A percentile compares a stretch with the other conserved stretches of the same genome.
Conservation (phyloP, 2,888 invertebrate species). For the Hypercompe scribonia region DNA sequence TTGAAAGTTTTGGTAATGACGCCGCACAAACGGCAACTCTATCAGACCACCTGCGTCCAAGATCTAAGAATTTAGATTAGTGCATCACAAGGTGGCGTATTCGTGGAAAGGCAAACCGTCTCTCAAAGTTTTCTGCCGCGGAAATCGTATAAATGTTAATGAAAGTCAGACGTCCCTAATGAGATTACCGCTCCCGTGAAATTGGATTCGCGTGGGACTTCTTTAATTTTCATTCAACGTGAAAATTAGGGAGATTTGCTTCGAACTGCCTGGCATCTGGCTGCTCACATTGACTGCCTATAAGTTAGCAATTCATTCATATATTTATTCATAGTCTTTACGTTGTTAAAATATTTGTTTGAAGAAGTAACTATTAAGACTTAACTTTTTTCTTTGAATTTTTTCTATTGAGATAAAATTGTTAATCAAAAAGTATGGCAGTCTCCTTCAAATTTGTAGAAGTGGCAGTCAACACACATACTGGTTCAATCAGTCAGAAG, state of each 20-base stretch:
- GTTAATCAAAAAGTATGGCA: not conserved
- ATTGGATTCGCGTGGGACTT: constrained; percentile 82
- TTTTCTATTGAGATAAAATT: not conserved
- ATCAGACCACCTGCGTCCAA: constrained; percentile 73
- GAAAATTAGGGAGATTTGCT: constrained; percentile 76
- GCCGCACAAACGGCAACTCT: constrained; percentile 64
- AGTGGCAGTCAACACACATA: constrained; percentile 62
- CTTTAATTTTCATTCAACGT: constrained; percentile 83
- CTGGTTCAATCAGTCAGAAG: constrained; percentile 77
- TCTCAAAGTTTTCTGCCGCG: constrained; percentile 72
- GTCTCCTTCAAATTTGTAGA: constrained; percentile 32
- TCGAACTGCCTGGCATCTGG: constrained; percentile 58
- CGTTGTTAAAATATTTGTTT: not conserved
- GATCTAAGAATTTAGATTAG: constrained; percentile 77
- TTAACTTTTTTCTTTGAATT: not conserved
- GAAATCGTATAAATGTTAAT: constrained; percentile 85
- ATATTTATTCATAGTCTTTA: not conserved
- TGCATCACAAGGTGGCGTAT: constrained; percentile 68
- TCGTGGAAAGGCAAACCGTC: constrained; percentile 59
- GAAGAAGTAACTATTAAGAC: not conserved
- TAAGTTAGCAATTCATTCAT: constrained; percentile 36
- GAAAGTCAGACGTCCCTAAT: constrained; percentile 83
- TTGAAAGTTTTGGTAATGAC: constrained; percentile 66
- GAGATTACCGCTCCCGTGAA: constrained; percentile 83
- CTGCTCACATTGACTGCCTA: constrained; percentile 57